Evolutionary conservation across 23 tunicate genomes (phyloP), one percentile per base, ranked within the genome.

Genomic region (Ascidia mentula): DNA sequence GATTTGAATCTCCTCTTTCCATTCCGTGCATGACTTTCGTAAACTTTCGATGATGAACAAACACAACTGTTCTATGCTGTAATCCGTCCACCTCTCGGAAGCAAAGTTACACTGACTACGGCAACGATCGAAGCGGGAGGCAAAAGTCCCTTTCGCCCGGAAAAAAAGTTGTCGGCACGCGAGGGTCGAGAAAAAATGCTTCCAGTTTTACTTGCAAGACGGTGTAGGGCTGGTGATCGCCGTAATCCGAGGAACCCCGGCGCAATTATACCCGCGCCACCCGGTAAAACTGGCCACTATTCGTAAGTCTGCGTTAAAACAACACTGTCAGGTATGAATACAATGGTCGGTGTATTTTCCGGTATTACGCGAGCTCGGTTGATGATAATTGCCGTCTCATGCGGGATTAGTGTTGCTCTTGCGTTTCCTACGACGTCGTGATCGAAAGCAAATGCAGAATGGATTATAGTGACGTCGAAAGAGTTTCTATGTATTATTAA

Each of bases 21-120:
- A 53, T 53, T 53, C 65, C 65, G 65, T 53, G 65, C 65, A 53
- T 53, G n/a, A n/a, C n/a, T n/a, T n/a, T n/a, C n/a, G n/a, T n/a
- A n/a, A n/a, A n/a, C n/a, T n/a, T n/a, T n/a, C n/a, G n/a, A n/a
- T n/a, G n/a, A n/a, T n/a, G n/a, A n/a, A n/a, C n/a, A n/a, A n/a
- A n/a, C 4, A 9, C 13, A 53, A 53, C 65, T 3, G 1, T 9
- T 20, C 7, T 1, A 9, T 20, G 24, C 1, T 20, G 24, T 53
- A 53, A 53, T 53, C 65, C 65, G 12, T 53, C 13, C 13, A 28
- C 65, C 24, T 26, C 65, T 53, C 65, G 65, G 65, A 3, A 28
- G 12, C 22, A 6, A 20, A 53, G 22, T 53, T 9, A 3, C 12
- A 53, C 65, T 53, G 65, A 53, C 65, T 53, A 3, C 65, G 65